Evolutionary conservation across 2,797 vertebrate species (phyloP).

Genomic region (Falco novaeseelandiae): DNA sequence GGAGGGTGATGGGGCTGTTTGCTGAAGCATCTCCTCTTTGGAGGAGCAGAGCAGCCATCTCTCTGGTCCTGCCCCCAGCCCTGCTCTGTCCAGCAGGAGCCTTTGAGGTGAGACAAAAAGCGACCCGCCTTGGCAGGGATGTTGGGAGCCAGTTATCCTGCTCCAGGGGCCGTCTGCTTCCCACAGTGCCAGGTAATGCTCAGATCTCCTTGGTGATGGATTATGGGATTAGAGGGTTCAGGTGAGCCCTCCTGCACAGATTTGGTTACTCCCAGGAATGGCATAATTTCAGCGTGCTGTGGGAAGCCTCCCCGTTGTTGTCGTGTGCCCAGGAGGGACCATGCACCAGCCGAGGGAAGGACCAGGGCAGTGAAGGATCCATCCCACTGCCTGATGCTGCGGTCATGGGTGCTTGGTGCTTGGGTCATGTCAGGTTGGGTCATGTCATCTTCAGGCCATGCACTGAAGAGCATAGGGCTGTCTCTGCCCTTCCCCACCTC

Average conservation of each 20-base stretch:
- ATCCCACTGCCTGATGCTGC: rapidly evolving
- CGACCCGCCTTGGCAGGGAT: neutral
- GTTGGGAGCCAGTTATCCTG: neutral
- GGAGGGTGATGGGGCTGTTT: neutral
- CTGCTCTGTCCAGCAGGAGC: neutral
- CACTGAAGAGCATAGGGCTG: neutral
- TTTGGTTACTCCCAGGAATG: rapidly evolving
- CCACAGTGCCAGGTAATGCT: neutral
- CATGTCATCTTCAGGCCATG: neutral
- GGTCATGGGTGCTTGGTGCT: neutral
- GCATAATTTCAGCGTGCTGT: rapidly evolving
- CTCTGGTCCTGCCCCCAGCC: neutral
- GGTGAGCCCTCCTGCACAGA: neutral
- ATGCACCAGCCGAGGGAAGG: rapidly evolving
- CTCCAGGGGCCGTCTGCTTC: neutral
- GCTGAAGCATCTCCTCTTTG: neutral
- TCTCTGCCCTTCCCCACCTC: neutral
- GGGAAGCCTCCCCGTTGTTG: neutral
- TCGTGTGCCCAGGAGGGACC: neutral
- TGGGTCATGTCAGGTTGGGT: too few species aligned
- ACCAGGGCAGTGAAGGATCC: neutral
- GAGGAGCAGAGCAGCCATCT: neutral
- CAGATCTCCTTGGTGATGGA: slow-evolving; percentile 45
- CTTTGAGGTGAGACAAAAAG: neutral
- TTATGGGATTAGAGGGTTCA: slow-evolving; percentile 52